Evolutionary conservation across 1,140 invertebrate genomes (phyloP).

Genomic region (Drosophila saltans): DNA sequence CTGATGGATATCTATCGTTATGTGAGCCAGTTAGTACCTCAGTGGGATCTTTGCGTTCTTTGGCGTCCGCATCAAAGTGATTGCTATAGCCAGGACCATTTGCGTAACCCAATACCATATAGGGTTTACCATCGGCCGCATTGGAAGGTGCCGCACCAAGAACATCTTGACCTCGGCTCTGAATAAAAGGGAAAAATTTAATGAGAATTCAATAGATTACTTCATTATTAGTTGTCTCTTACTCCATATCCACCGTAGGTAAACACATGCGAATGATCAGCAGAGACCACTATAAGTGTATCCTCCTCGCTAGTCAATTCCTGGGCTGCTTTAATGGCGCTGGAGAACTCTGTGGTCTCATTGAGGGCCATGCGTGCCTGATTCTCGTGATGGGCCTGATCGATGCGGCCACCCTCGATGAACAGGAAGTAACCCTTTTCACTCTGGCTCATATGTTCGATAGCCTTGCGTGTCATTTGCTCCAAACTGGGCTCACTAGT

Average conservation of each 20-base stretch:
- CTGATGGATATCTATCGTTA: conserved; percentile 83
- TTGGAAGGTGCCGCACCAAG: conserved; percentile 82
- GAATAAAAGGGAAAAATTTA: background rate
- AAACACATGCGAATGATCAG: conserved; percentile 89
- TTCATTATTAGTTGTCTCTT: conserved; percentile 38
- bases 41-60: conserved; percentile 76
- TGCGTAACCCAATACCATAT: conserved; percentile 89
- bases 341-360: conserved; percentile 86
- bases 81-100: conserved; percentile 86
- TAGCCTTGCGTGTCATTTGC: conserved; percentile 92
- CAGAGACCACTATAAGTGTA: conserved; percentile 87
- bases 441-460: conserved; percentile 88
- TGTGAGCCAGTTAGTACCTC: conserved; percentile 52
- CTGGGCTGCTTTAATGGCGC: conserved; percentile 85
- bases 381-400: conserved; percentile 91
- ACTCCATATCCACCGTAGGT: conserved; percentile 86
- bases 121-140: conserved; percentile 84
- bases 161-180: conserved; percentile 84
- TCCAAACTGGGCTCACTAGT: conserved; percentile 86
- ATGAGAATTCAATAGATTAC: background rate
- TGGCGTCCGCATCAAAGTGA: conserved; percentile 61
- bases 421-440: conserved; percentile 87
- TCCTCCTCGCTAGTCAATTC: conserved; percentile 85
- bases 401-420: conserved; percentile 89
- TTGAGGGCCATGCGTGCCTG: conserved; percentile 87